These are phyloP conservation scores for Scarus forsteni DNA, from an alignment of 2,797 vertebrate genomes.

Conservation along the genomic window DNA sequence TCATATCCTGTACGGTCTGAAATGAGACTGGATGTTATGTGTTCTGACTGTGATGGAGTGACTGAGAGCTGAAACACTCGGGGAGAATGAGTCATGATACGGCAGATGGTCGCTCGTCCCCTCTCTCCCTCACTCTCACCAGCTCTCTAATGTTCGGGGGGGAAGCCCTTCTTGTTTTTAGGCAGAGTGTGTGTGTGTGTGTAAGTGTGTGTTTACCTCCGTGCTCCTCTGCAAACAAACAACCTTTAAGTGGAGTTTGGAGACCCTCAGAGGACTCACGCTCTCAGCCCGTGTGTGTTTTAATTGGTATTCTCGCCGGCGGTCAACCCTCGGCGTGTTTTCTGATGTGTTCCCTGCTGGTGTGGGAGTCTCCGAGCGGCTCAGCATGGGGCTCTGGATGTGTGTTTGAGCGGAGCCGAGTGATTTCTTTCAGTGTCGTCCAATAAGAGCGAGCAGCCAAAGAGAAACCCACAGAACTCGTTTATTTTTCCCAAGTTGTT, in stretches of 20 bases:
- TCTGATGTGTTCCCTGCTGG: conserved; percentile 44
- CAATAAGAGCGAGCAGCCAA: conserved; percentile 10
- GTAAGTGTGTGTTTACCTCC: conserved; percentile 6
- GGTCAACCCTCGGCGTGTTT: conserved; percentile 42
- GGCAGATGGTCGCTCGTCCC: conserved; percentile 53
- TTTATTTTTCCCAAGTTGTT: conserved; percentile 50
- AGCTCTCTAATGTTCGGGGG: conserved; percentile 37
- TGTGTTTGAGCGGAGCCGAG: conserved; percentile 11
- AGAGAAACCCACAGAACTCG: conserved; percentile 18
- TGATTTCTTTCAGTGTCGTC: conserved; percentile 4
- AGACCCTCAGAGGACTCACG: conserved; percentile 36
- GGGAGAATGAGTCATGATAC: conserved; percentile 48
- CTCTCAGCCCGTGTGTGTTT: conserved; percentile 35
- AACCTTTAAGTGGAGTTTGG: conserved; percentile 47
- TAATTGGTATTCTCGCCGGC: conserved; percentile 64
- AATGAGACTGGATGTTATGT: conserved; percentile 21
- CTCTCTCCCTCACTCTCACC: conserved; percentile 9
- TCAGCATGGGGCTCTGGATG: conserved; percentile 12
- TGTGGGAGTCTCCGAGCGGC: conserved; percentile 31
- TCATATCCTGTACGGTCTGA: not conserved
- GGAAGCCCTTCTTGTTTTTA: conserved; percentile 44
- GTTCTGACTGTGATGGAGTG: conserved; percentile 32
- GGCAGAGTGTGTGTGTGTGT: conserved; percentile 16
- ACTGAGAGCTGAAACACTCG: conserved; percentile 42
- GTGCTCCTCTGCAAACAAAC: conserved; percentile 48